These are phyloP conservation scores for Acanthosepion pharaonis DNA, from an alignment of 2,888 invertebrate genomes.

Conservation along the genomic window DNA sequence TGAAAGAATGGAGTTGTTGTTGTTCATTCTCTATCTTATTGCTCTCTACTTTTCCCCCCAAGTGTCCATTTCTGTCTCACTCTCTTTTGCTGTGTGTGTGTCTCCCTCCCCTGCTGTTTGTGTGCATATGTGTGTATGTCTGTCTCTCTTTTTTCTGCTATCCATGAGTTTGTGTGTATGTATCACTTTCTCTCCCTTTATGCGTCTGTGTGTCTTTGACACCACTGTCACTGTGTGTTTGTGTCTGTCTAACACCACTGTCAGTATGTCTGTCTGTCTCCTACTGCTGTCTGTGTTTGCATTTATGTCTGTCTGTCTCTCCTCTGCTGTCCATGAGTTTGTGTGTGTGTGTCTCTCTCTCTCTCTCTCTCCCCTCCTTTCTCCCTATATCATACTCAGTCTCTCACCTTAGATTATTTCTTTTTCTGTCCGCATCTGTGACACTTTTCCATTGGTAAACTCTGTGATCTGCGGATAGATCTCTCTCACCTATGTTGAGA, in stretches of 20 bases:
- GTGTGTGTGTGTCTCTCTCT: not conserved
- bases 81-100: no score
- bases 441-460: no score
- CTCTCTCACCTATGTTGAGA: no score
- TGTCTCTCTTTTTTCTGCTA: no score
- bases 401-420: not conserved
- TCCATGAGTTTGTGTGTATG: no score
- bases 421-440: not conserved
- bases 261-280: not conserved
- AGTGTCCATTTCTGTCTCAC: no score
- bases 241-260: not conserved
- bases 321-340: not conserved
- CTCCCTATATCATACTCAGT: not conserved
- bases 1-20: no score
- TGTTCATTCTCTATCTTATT: no score
- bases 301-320: not conserved
- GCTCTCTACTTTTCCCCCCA: fast-evolving
- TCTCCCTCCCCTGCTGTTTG: no score
- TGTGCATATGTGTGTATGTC: no score
- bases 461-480: no score
- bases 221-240: not conserved
- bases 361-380: not conserved
- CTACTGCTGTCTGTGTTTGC: not conserved
- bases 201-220: no score
- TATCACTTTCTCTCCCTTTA: not conserved